phyloP scores from a whole-genome alignment of 2,113 vertebrate species.

The Merops nubicus region DNA sequence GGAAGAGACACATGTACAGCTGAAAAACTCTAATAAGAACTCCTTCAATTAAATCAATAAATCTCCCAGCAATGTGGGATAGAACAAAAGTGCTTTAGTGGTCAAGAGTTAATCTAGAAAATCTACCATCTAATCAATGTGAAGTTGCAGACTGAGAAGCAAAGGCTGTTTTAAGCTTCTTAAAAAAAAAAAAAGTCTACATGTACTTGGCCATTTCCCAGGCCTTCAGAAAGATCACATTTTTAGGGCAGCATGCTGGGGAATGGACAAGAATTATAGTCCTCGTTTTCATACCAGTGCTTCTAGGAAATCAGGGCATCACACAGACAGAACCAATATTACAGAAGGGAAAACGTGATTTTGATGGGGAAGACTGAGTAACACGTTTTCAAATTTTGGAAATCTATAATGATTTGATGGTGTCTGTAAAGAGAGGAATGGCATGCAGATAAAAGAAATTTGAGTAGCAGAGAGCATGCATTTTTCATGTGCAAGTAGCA shows the following conservation, averaged over 20 bases:
- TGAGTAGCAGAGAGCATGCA: background rate
- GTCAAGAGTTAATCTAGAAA: conserved; percentile 30
- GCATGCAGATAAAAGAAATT: background rate
- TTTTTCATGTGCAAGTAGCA: background rate
- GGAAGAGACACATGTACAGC: background rate
- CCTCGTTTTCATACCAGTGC: background rate
- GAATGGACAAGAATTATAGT: background rate
- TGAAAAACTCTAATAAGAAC: background rate
- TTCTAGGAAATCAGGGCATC: background rate
- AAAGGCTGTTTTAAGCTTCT: background rate
- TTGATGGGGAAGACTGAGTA: background rate
- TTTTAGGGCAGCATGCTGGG: background rate
- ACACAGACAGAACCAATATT: background rate
- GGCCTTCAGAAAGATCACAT: background rate
- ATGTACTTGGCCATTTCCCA: background rate
- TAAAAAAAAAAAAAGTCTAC: background rate
- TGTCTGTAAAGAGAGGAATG: background rate
- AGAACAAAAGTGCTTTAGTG: background rate
- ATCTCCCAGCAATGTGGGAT: background rate
- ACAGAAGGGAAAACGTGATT: background rate
- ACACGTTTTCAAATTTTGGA: background rate
- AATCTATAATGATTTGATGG: background rate
- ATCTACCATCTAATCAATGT: conserved; percentile 1
- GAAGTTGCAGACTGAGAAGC: background rate
- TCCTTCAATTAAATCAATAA: conserved; percentile 31